Evolutionary conservation across 2,113 vertebrate species (phyloP), one percentile per base, ranked within the genome.

Genomic region (Rhinolophus sinicus): DNA sequence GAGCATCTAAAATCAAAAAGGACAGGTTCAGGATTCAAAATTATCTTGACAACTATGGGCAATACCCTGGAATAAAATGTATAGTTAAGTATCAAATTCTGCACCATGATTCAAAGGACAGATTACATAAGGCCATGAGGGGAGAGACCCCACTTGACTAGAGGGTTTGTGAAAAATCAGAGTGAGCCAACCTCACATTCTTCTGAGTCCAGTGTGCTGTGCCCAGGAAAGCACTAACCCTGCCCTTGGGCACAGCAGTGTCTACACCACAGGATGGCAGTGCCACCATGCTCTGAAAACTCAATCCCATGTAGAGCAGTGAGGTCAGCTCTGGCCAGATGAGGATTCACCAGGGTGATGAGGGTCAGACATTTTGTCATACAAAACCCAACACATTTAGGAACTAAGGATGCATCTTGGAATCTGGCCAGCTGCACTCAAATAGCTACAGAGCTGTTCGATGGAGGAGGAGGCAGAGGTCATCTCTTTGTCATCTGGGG

Each of bases 151-250:
- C 26, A 1, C 60, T 58, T 38, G 13, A 22, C 14, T 2, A 47
- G 73, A 77, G 5, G 44, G 26, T 24, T 56, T 87, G 14, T 69
- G 72, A 24, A 40, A 76, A 85, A 56, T 13, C 7, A 8, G 5
- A 40, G 16, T 2, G 12, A 56, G n/a, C n/a, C 19, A 26, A 40
- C 21, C 9, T 73, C n/a, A n/a, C 24, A 54, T 70, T 70, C 62
- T 5, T 1, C 3, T 0, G 19, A 26, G 50, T 47, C 50, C 60
- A 35, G 5, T 40, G 33, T 7, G 12, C 10, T 64, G 5, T 0
- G 6, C 13, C 50, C 72, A 28, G 9, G 0, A 8, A 22, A 10
- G 3, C 9, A 15, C 6, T 1, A 19, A 4, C 0, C 3, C 38
- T 19, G 47, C n/a, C 30, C 60, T 38, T 1, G 0, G 67, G 30